Base-by-base conservation (phyloP, 2,888 invertebrate species). In the Cepaea hortensis region DNA sequence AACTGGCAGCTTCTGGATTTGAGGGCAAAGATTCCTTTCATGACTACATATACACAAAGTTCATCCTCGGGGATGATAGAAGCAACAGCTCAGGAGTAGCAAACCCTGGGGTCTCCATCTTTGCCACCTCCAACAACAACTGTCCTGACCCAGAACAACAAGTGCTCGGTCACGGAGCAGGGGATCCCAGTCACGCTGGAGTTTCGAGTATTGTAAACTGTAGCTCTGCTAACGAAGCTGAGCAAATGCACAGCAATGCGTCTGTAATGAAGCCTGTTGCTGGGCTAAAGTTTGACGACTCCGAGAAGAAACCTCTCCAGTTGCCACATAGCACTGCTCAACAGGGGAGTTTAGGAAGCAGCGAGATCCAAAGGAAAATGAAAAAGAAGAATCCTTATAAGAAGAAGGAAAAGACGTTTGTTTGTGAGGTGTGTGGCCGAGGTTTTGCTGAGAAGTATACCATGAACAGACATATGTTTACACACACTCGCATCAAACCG, bases 381-480 rank as follows among this genome's bases (percentile, higher is more conserved):
- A 84, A 87, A 70, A 84, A 87, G 46, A 87, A 87, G 23, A 87
- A 68, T 84, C 81, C 72, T 46, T 68, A 68, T 13, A 79, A 87
- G 62, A 87, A 87, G 68, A 87, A 87, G 13, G 89, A 89, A 55
- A 86, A 87, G 76, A 85, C 87, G 1, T 84, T 87, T 70, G 70
- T 88, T 1, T 89, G 89, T 76, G 61, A 77, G 0, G 87, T 87
- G 23, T 89, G 89, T 23, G 89, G 89, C 1, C 87, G 87, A 46
- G 88, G 86, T 13, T 88, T 89, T 77, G 87, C 89, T 6, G 87
- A 87, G 81, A 87, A 87, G 70, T 88, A 89, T 77, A 87, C 88
- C 3, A 81, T 89, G 20, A 88, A 87, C 48, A 85, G 89, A 0
- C 89, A 89, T 82, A 88, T 88, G 87, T 82, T 89, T 55, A 88